Conservation (phyloP, 2,888 invertebrate species). For the Melikaiella ostensackeni region DNA sequence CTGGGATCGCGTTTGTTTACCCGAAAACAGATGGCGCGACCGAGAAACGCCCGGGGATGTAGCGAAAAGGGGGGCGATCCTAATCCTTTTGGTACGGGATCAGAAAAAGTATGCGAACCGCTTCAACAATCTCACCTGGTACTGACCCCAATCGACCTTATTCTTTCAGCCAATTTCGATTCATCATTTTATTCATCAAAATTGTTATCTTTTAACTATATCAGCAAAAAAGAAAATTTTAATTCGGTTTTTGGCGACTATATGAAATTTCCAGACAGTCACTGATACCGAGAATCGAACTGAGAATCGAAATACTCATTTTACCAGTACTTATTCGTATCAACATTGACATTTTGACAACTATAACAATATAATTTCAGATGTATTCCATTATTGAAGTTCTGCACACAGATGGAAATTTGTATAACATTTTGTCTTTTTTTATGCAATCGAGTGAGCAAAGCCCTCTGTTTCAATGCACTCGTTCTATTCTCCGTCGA, state of each 20-base stretch:
- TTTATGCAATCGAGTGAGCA: neutral
- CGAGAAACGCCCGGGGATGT: slow-evolving; percentile 67
- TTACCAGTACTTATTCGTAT: neutral
- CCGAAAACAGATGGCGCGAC: slow-evolving; percentile 73
- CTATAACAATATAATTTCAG: neutral
- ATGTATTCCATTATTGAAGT: neutral
- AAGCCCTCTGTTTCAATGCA: neutral
- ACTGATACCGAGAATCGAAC: neutral
- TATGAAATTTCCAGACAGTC: no score
- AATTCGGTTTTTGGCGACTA: no score
- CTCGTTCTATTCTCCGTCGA: neutral
- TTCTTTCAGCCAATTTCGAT: neutral
- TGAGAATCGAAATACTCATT: neutral
- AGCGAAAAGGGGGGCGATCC: slow-evolving; percentile 63
- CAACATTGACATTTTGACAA: neutral
- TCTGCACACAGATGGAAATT: neutral
- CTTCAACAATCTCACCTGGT: slow-evolving; percentile 46
- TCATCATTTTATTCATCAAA: slow-evolving; percentile 6
- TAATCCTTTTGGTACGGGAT: slow-evolving; percentile 69
- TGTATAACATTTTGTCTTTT: neutral
- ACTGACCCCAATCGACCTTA: slow-evolving; percentile 23
- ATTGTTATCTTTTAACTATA: neutral
- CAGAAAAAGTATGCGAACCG: slow-evolving; percentile 49
- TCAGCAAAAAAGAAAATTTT: neutral
- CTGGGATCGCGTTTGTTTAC: slow-evolving; percentile 70